Percentiles rank a stretch among this genome's conserved stretches.
Conservation (phyloP, 2,888 invertebrate species). For the Rhagonycha fulva region DNA sequence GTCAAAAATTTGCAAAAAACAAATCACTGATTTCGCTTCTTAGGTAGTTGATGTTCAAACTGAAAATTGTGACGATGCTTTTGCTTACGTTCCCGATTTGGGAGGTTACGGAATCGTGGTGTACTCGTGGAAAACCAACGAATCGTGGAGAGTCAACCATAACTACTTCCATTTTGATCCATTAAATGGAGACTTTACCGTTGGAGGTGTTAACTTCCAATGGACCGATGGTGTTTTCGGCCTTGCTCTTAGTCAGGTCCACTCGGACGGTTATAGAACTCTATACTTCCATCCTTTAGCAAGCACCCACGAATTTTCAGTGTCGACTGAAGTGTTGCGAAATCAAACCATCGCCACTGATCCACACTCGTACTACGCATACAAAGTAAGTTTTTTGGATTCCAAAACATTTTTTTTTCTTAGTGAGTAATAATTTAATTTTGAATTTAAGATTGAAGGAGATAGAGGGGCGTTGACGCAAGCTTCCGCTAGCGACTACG, state of each 20-base stretch:
- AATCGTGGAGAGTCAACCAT: slow-evolving; percentile 79
- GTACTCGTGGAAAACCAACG: slow-evolving; percentile 73
- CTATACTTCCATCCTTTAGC: slow-evolving; percentile 84
- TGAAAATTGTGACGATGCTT: slow-evolving; percentile 74
- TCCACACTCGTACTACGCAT: slow-evolving; percentile 70
- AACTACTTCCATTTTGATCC: slow-evolving; percentile 87
- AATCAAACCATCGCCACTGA: slow-evolving; percentile 74
- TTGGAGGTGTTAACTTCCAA: slow-evolving; percentile 80
- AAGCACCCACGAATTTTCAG: slow-evolving; percentile 79
- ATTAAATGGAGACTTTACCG: slow-evolving; percentile 73
- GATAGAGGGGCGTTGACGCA: slow-evolving; percentile 73
- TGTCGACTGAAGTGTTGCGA: slow-evolving; percentile 72
- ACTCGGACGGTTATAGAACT: slow-evolving; percentile 65
- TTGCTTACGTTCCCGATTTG: slow-evolving; percentile 78
- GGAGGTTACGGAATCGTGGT: slow-evolving; percentile 78
- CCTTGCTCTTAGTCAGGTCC: slow-evolving; percentile 63
- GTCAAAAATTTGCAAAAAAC: background rate
- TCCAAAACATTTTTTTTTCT: background rate
- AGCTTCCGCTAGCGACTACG: slow-evolving; percentile 74
- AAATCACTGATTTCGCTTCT: background rate
- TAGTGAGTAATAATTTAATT: slow-evolving; percentile 17
- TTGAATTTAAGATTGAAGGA: slow-evolving; percentile 62
- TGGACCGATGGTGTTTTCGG: slow-evolving; percentile 86
- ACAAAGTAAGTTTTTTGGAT: slow-evolving; percentile 59
- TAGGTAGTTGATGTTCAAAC: slow-evolving; percentile 73